Base-by-base conservation (phyloP, 2,888 invertebrate species). In the Volucella zonaria region DNA sequence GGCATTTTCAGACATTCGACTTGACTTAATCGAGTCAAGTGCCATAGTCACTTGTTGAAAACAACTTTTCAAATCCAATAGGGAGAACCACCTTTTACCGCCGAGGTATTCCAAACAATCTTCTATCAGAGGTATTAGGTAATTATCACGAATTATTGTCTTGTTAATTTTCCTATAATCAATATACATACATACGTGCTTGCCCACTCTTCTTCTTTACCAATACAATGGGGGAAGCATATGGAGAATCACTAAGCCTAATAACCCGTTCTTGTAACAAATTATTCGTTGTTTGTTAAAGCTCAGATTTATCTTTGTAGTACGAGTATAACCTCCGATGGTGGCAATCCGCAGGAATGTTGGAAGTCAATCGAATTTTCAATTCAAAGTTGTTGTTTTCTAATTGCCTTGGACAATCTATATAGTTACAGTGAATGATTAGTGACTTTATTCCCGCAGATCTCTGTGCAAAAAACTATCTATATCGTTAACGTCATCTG, bases 161-260 rank as follows among this genome's bases (percentile, higher is more conserved):
- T n/a, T n/a, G n/a, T n/a, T 49, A 8, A 15, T 14, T 49, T n/a
- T n/a, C n/a, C n/a, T n/a, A n/a, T 52, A 23, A 6, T 52, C 52
- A 23, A 23, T 52, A 23, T 23, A 52, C 52, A 52, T 52, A 52
- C 23, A n/a, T n/a, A n/a, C n/a, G 52, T n/a, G n/a, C n/a, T n/a
- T n/a, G n/a, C n/a, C 52, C 52, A 52, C 52, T 52, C 49, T 49
- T 49, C 15, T 49, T 49, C 49, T 49, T 49, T 15, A 49, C 49
- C 49, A 49, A n/a, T n/a, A n/a, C n/a, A n/a, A n/a, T n/a, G n/a
- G n/a, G n/a, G n/a, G n/a, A n/a, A n/a, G n/a, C n/a, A n/a, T n/a
- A n/a, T n/a, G n/a, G n/a, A n/a, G n/a, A n/a, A 49, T 49, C 15
- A 15, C 15, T 15, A 49, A n/a, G 15, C 15, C 15, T 49, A 15